phyloP scores from a whole-genome alignment of 2,113 vertebrate genomes.

The Proterorhinus semilunaris region DNA sequence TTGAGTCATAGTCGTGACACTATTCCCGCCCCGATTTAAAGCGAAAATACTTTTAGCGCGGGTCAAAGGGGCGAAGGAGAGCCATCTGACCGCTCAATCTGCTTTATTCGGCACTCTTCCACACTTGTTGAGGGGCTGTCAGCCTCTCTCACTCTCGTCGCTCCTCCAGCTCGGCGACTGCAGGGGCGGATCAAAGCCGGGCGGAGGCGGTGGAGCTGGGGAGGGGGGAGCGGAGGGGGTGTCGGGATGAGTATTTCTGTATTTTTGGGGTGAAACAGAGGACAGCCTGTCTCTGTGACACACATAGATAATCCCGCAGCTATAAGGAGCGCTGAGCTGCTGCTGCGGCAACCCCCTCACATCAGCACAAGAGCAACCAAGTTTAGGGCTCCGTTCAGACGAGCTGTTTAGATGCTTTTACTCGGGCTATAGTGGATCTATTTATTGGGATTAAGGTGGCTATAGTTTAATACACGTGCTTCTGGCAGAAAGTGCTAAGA shows the following conservation, averaged over 20 bases:
- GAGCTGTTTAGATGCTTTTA: background rate
- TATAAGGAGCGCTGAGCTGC: slow-evolving; percentile 20
- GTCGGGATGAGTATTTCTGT: slow-evolving; percentile 44
- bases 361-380: background rate
- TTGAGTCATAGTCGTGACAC: too few species aligned
- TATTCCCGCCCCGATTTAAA: too few species aligned
- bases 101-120: slow-evolving; percentile 18
- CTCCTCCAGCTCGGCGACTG: slow-evolving; percentile 63
- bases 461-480: background rate
- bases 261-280: slow-evolving; percentile 71
- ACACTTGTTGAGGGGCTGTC: slow-evolving; percentile 72
- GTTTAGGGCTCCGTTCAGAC: background rate
- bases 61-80: background rate
- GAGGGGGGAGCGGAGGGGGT: slow-evolving; percentile 6
- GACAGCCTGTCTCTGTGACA: slow-evolving; percentile 66
- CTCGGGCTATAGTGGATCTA: background rate
- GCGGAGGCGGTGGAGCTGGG: slow-evolving; percentile 51
- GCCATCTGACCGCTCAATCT: slow-evolving; percentile 6
- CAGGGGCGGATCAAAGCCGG: slow-evolving; percentile 72
- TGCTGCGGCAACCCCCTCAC: slow-evolving; percentile 3
- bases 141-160: slow-evolving; percentile 62
- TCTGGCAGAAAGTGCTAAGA: background rate
- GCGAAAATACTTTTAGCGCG: too few species aligned
- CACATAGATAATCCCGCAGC: slow-evolving; percentile 47
- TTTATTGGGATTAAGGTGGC: background rate